Percentiles rank a stretch among this genome's conserved stretches.
These are phyloP conservation scores for Fratercula arctica DNA, from an alignment of 2,797 vertebrate species.

Conservation along the genomic window DNA sequence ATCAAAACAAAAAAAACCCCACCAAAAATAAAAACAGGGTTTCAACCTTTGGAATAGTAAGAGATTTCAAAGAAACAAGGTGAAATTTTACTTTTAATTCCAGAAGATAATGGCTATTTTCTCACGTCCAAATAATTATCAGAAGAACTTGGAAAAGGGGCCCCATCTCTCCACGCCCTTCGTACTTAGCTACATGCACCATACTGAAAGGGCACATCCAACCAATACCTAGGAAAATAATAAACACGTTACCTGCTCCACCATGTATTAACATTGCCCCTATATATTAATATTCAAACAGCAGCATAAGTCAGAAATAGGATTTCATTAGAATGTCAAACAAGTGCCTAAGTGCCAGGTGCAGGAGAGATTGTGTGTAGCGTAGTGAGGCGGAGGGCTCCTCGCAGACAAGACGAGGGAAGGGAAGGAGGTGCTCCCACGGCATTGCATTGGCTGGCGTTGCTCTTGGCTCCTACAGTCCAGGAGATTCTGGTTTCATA, in stretches of 20 bases:
- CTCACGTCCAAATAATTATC: not conserved
- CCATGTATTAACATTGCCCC: not conserved
- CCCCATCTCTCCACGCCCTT: not conserved
- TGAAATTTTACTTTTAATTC: not conserved
- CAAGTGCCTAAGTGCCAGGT: accelerated
- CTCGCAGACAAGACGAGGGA: accelerated
- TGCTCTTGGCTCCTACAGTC: not conserved
- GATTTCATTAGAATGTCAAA: not conserved
- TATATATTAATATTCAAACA: not conserved
- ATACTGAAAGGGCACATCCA: not conserved
- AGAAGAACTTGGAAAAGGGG: not conserved
- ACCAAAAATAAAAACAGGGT: not conserved
- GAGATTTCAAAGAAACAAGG: not conserved
- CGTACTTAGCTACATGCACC: not conserved
- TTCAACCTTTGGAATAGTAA: not conserved
- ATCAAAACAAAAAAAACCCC: not conserved
- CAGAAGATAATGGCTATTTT: not conserved
- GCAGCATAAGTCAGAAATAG: not conserved
- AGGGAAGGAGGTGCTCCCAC: not conserved
- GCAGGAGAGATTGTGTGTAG: not conserved
- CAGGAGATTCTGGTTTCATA: not conserved
- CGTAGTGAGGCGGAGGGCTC: not conserved
- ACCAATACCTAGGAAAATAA: not conserved
- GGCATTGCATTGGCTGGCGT: accelerated
- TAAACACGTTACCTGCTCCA: not conserved